Base-by-base conservation (phyloP, 2,888 invertebrate genomes). In the Lithodes maja region DNA sequence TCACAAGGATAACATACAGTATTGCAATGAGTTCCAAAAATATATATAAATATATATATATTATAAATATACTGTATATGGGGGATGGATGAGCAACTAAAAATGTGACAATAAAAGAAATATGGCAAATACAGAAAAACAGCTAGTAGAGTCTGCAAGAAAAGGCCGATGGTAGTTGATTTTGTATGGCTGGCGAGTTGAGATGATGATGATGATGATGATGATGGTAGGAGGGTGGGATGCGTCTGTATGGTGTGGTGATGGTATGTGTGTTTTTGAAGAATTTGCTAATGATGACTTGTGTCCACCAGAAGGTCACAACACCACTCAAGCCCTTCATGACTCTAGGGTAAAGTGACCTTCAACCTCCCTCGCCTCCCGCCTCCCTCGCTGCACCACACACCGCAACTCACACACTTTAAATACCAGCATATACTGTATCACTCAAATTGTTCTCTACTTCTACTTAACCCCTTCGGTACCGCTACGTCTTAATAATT, bases 71-170 rank as follows among this genome's bases (percentile, higher is more conserved):
- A 12, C 5, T 61, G 61, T 61, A 80, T 61, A 49, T 61, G 68
- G 74, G 74, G 54, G 55, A 83, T 77, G 69, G 50, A 79, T 69
- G 78, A 74, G 85, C 68, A 77, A 83, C 83, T 78, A 71, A 86
- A 86, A 90, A 86, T 81, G 52, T 69, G 79, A 81, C 84, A 84
- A 86, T 85, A 90, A 71, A 50, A 84, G 87, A 71, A 61, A 49
- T 85, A 80, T 83, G 75, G 74, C 85, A 81, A 33, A 86, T 82
- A 86, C 81, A 85, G 83, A 83, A 33, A 33, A 85, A 92, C 93
- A 93, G 93, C 93, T 94, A 94, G 93, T 93, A 93, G 87, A 85
- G 86, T 85, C 80, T 91, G 86, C 90, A 91, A 90, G 93, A 93
- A 93, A 94, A 93, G 94, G 83, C 79, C 33, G 71, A 69, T 83